These are phyloP conservation scores for Ramphastos sulfuratus DNA, from an alignment of 2,113 vertebrate genomes.

Conservation along the genomic window DNA sequence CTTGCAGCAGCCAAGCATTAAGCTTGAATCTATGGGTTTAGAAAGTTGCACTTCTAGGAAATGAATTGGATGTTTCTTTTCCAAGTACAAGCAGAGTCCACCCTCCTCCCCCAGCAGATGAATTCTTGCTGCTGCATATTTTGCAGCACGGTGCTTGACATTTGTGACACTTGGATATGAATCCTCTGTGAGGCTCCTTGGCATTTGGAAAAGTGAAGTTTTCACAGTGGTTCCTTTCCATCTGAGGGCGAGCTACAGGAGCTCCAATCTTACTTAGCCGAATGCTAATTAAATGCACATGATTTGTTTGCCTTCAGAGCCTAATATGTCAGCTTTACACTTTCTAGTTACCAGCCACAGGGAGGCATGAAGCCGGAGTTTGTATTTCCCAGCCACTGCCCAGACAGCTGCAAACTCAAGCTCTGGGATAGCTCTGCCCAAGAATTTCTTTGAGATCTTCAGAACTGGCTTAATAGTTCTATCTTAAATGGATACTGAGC, in stretches of 20 bases:
- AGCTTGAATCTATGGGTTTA: background rate
- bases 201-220: background rate
- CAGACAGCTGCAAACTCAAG: background rate
- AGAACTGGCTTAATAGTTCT: background rate
- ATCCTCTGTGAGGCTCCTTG: background rate
- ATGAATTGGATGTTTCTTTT: background rate
- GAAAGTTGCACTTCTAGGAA: background rate
- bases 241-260: background rate
- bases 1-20: constrained; percentile 12
- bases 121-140: background rate
- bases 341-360: background rate
- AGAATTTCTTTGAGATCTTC: background rate
- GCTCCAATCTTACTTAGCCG: background rate
- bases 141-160: background rate
- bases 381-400: background rate
- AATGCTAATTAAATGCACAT: background rate
- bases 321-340: background rate
- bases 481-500: background rate
- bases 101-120: background rate
- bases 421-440: background rate
- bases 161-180: background rate
- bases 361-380: background rate
- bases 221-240: background rate
- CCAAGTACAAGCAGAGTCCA: background rate
- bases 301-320: background rate